A percentile compares a stretch with the other conserved stretches of the same genome.
Evolutionary conservation across 2,113 vertebrate species (phyloP).

Genomic region (Ia io): DNA sequence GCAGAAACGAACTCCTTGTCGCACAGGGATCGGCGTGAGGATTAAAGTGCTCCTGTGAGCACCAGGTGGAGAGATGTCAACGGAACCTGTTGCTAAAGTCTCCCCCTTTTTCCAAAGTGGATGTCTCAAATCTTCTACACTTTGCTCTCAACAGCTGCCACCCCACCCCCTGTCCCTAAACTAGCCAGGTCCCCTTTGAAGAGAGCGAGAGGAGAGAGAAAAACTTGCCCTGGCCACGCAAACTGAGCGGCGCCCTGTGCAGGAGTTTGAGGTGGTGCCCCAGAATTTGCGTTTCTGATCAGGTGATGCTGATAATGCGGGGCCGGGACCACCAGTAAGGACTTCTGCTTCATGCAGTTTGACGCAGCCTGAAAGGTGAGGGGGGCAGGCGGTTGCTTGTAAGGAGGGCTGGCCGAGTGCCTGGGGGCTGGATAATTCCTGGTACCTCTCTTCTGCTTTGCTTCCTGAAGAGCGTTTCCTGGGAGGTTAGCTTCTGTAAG

Average conservation of each 20-base stretch:
- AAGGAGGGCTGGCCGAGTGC: neutral
- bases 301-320: neutral
- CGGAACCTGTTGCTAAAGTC: neutral
- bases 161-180: neutral
- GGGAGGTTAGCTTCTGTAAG: neutral
- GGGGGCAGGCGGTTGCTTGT: no score
- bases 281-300: neutral
- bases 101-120: neutral
- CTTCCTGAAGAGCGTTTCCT: neutral
- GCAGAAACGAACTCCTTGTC: neutral
- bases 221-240: neutral
- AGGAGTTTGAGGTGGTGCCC: neutral
- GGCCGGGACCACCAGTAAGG: neutral
- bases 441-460: neutral
- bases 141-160: neutral
- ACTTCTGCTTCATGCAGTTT: neutral
- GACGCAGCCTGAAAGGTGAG: neutral
- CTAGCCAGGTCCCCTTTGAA: neutral
- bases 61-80: neutral
- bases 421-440: neutral
- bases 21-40: neutral
- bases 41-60: neutral
- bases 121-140: neutral
- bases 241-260: no score
- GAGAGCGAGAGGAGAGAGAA: neutral